Conservation (phyloP, 1,140 invertebrate species). For the Heterodera carotae region DNA sequence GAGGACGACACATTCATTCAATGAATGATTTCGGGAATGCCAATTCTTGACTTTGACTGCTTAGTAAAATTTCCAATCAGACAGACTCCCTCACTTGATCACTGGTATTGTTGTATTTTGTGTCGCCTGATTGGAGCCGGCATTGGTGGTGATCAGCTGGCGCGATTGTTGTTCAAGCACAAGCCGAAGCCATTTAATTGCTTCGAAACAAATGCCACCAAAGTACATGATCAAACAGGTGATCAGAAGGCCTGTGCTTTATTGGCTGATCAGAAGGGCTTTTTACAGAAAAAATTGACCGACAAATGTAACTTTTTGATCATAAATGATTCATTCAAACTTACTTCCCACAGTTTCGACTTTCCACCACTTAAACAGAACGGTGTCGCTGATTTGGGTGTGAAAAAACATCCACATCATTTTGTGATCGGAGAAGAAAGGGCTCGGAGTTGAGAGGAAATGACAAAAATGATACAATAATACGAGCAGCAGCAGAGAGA, state of each 20-base stretch:
- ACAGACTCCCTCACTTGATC: slow-evolving; percentile 15
- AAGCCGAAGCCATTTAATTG: slow-evolving; percentile 40
- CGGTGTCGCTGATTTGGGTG: slow-evolving; percentile 41
- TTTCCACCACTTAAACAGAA: slow-evolving; percentile 47
- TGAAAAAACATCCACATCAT: slow-evolving; percentile 58
- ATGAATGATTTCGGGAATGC: no score
- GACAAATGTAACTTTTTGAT: no score
- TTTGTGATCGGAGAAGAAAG: slow-evolving; percentile 2
- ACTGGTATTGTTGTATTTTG: background rate
- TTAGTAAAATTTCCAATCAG: no score
- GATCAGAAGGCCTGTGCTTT: slow-evolving; percentile 40
- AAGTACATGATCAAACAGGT: slow-evolving; percentile 42
- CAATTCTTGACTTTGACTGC: no score
- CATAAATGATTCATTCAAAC: background rate
- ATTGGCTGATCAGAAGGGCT: slow-evolving; percentile 2
- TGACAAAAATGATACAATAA: background rate
- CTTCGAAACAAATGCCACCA: slow-evolving; percentile 35
- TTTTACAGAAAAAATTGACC: no score
- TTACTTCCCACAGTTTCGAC: slow-evolving; percentile 42
- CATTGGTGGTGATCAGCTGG: background rate
- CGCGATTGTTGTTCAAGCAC: slow-evolving; percentile 28
- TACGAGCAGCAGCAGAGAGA: background rate
- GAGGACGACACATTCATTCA: no score
- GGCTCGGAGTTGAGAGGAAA: background rate
- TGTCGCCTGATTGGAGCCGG: background rate